These are phyloP conservation scores for human (Homo sapiens) DNA, from an alignment of 2,113 vertebrate species.

Conservation along the genomic window DNA sequence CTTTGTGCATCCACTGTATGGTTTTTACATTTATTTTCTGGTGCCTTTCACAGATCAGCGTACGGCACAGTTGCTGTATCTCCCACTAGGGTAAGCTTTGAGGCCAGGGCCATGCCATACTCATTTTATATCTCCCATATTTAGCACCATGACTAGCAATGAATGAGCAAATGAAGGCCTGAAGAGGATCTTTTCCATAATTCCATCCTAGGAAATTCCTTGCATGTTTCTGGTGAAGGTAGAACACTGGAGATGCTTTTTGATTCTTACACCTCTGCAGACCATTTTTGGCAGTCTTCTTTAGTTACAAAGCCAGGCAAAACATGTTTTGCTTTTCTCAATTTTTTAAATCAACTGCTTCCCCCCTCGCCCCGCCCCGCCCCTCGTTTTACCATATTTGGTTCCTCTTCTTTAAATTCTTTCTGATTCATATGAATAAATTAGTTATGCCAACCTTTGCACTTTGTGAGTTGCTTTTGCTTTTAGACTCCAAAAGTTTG, in stretches of 20 bases:
- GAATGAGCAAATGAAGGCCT: not conserved
- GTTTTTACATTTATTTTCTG: not conserved
- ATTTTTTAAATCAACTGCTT: not conserved
- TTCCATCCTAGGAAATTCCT: conserved; percentile 25
- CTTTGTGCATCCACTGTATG: not conserved
- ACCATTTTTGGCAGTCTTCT: not conserved
- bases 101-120: not conserved
- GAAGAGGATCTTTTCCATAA: not conserved
- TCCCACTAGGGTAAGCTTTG: not conserved
- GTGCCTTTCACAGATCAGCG: not conserved
- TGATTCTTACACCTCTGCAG: not conserved
- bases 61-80: not conserved
- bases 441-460: not conserved
- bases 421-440: conserved; percentile 30
- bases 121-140: not conserved
- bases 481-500: not conserved
- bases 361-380: not conserved
- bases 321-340: conserved; percentile 48
- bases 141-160: not conserved
- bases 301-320: conserved; percentile 38
- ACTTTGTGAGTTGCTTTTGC: not conserved
- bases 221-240: not conserved
- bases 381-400: not conserved
- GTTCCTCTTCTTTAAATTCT: conserved; percentile 22
- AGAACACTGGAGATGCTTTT: not conserved